phyloP scores from a whole-genome alignment of 2,113 vertebrate species.

The Hystrix cristata region DNA sequence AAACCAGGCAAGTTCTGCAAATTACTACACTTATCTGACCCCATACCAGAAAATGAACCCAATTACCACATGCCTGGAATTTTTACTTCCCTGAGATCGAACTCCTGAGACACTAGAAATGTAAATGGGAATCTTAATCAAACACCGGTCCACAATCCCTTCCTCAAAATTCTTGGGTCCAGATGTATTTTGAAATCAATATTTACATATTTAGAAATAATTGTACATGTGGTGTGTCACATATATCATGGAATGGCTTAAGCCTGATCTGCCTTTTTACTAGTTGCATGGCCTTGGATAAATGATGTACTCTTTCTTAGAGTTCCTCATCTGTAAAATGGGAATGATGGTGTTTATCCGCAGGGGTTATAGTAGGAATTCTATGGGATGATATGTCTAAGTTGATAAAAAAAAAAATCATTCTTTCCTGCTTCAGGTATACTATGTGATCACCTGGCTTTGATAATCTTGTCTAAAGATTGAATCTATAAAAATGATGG shows the following conservation, averaged over 20 bases:
- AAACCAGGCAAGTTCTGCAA: slow-evolving; percentile 12
- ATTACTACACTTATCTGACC: neutral
- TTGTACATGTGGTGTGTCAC: neutral
- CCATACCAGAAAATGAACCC: neutral
- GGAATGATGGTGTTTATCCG: neutral
- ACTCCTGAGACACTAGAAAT: neutral
- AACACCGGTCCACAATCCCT: neutral
- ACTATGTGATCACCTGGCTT: neutral
- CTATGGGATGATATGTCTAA: neutral
- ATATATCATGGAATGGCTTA: neutral
- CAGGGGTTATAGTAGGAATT: neutral
- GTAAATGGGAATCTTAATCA: slow-evolving; percentile 5
- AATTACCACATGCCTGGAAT: neutral
- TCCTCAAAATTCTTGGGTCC: neutral
- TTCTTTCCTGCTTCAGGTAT: slow-evolving; percentile 24
- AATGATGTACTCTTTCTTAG: neutral
- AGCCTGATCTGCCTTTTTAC: neutral
- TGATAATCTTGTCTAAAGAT: neutral
- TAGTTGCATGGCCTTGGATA: neutral
- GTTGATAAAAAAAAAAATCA: neutral
- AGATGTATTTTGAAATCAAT: slow-evolving; percentile 46
- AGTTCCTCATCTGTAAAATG: slow-evolving; percentile 31
- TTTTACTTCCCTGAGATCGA: slow-evolving; percentile 27
- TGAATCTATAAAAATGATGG: neutral
- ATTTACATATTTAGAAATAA: slow-evolving; percentile 50